Base-by-base conservation (phyloP, 2,113 vertebrate genomes). In the Holacanthus passer region DNA sequence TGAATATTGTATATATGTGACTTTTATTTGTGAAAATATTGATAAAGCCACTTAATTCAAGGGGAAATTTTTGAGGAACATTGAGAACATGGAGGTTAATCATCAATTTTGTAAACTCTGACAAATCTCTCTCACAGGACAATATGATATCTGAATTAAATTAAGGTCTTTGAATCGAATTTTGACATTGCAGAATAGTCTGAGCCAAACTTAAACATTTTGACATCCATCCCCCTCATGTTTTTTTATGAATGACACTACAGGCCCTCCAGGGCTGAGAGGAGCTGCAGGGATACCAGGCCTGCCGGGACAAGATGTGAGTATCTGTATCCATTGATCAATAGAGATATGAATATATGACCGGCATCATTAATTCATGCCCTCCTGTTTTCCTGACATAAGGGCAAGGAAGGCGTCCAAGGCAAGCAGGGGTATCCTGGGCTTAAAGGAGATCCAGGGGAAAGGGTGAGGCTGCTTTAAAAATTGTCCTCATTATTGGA, bases 251-350 rank as follows among this genome's bases (percentile, higher is more conserved):
- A 43, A n/a, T 56, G 29, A 71, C 22, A 43, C 19, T 16, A 9
- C 41, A 94, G 93, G 94, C 3, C 90, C 95, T 31, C 94, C 94
- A 39, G 97, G 97, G 87, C 94, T 92, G 41, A 95, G 92, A 31
- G 97, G 97, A 52, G 95, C 89, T 20, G 89, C 95, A 48, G 97
- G 97, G 62, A 92, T 94, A 9, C 85, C 93, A 3, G 98, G 97
- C 81, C 87, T 85, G 55, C 95, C 96, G 4, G 97, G 97, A 88
- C 91, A 82, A 85, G 96, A 97, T 84, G 97, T 99, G 93, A 93
- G 96, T 77, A 16, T 60, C 35, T 45, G 5, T 62, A 77, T 32
- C 16, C 68, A 39, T 24, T 50, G n/a, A 80, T 70, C 27, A 70
- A 52, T 62, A 5, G 39, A 2, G 53, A 32, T 16, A 39, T 79